Conservation (phyloP, 1,140 invertebrate genomes). For the Arion vulgaris region DNA sequence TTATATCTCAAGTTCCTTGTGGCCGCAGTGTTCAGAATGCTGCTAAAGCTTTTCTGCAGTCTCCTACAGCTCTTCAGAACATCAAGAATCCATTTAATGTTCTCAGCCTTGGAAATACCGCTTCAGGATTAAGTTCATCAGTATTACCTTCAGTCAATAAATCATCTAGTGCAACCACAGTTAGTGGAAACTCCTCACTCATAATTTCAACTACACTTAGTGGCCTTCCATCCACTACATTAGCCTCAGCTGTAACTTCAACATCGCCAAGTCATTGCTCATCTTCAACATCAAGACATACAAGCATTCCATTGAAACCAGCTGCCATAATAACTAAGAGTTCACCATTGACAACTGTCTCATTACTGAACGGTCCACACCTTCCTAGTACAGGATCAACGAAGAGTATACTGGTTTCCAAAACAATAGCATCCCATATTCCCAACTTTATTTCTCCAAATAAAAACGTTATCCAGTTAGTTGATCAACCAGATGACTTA, state of each 20-base stretch:
- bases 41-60: not conserved
- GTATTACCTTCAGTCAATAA: not conserved
- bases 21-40: slow-evolving; percentile 1
- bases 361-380: not conserved
- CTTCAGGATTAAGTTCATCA: not conserved
- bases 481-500: slow-evolving; percentile 34
- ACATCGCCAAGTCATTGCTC: not conserved
- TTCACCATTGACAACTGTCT: not conserved
- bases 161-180: not conserved
- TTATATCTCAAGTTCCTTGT: slow-evolving; percentile 21
- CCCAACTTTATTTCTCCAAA: not conserved
- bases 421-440: not conserved
- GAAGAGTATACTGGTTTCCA: not conserved
- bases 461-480: not conserved
- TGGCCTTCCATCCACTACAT: not conserved
- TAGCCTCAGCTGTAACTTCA: not conserved
- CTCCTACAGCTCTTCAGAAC: slow-evolving; percentile 15
- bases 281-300: not conserved
- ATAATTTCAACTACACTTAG: not conserved
- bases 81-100: slow-evolving; percentile 13
- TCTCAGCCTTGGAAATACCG: not conserved
- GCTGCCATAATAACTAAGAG: not conserved
- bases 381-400: not conserved
- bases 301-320: not conserved
- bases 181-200: not conserved